Evolutionary conservation across 1,140 invertebrate species (phyloP), one percentile per base, ranked within the genome.

Genomic region (Lutraria rhynchaena): DNA sequence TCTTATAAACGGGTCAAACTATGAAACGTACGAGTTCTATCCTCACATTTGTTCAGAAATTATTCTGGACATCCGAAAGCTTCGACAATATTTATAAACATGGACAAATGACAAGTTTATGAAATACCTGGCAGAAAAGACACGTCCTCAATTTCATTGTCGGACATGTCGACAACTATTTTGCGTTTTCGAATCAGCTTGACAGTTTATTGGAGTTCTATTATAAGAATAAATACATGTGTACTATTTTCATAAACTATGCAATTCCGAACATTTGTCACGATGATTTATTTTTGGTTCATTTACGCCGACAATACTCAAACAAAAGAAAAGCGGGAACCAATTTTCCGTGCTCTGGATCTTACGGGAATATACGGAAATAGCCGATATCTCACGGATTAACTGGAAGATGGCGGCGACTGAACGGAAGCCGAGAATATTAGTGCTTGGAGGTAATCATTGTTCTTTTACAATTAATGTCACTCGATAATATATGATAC

Each of bases 61-160:
- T n/a, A n/a, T n/a, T n/a, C n/a, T n/a, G 24, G 7, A 55, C 7
- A 60, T 65, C 61, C 61, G 61, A 27, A 11, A 41, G 24, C 61
- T 46, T 1, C 19, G 41, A 46, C 61, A 65, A 4, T 57, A 57
- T 9, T 57, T 27, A 27, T 57, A 27, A 57, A 57, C 57, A 31
- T 60, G 24, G 22, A 11, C 5, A 67, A 37, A 60, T 55, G 31
- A 35, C 11, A 74, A 81, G n/a, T n/a, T n/a, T 57, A 17, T 19
- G 71, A 61, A 70, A 51, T 44, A 96, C 96, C 96, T 94, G 96
- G 97, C 89, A 97, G 93, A 93, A 97, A 97, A 44, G 96, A 96
- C 88, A 97, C 96, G 94, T 98, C 96, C 92, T 97, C 97, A 87
- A 98, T 95, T 94, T 98, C 81, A 33, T 77, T 83, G 51, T 83